Base-by-base conservation (phyloP, 2,888 invertebrate genomes). In the Limenitis arthemis region DNA sequence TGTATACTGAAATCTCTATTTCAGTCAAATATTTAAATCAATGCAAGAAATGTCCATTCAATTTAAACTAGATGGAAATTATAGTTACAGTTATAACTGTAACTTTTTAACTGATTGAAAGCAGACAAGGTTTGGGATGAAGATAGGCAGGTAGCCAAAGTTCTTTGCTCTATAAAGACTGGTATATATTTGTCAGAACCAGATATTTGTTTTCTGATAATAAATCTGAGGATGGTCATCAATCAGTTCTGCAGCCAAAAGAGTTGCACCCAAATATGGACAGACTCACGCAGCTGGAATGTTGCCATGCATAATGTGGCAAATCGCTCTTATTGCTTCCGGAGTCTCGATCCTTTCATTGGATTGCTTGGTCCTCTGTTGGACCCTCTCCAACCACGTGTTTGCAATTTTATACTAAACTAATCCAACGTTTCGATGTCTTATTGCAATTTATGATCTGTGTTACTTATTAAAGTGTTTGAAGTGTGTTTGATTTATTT, bases 301-400 rank as follows among this genome's bases (percentile, higher is more conserved):
- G 53, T 32, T 67, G 77, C 80, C 79, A 77, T 67, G 67, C 70
- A 70, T 69, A 72, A 71, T 72, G 67, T 65, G 61, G 68, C 64
- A 69, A 70, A 63, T 72, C 63, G 64, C 65, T 64, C 69, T 72
- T 72, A 74, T 75, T 73, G 70, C 73, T 75, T 76, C 73, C 75
- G 66, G 57, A 56, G 48, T 50, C 51, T 40, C 58, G 39, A 54
- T 55, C 54, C 54, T 49, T 57, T 44, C 37, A 44, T 29, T 47
- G 41, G 47, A 55, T 58, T 52, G 44, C 49, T 54, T 55, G 52
- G 50, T 38, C 42, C 53, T 48, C 52, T 49, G 50, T 60, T 65
- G 61, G 62, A 54, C 39, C 29, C n/a, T 8, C 52, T 58, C 60
- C 61, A 62, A 60, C 50, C 59, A 63, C 50, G 59, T 61, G 62